phyloP scores from a whole-genome alignment of 2,888 invertebrate species.

The Eristalinus aeneus region DNA sequence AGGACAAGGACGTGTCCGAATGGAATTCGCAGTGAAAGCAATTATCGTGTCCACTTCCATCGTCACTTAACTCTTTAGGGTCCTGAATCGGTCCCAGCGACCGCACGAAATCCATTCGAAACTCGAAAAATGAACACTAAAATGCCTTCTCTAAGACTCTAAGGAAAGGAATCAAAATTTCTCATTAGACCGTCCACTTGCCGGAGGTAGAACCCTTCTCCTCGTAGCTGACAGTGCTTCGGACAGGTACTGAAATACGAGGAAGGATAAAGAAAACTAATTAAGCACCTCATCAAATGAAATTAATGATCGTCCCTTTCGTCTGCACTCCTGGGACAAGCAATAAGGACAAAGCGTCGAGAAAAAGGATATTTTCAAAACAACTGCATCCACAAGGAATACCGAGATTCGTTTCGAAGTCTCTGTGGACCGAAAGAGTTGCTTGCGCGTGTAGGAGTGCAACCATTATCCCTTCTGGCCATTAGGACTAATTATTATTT shows the following conservation, averaged over 20 bases:
- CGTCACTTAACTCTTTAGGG: not conserved
- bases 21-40: not conserved
- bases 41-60: not conserved
- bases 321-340: slow-evolving; percentile 24
- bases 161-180: slow-evolving; percentile 23
- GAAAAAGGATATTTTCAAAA: not conserved
- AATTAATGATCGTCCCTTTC: slow-evolving; percentile 53
- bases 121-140: slow-evolving; percentile 8
- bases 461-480: slow-evolving; percentile 27
- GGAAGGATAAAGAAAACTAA: slow-evolving; percentile 58
- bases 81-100: not conserved
- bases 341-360: slow-evolving; percentile 21
- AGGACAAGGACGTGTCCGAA: not conserved
- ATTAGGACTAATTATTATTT: slow-evolving; percentile 64
- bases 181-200: slow-evolving; percentile 24
- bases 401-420: not conserved
- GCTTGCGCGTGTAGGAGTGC: slow-evolving; percentile 29
- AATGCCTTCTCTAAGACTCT: too few species aligned
- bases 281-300: slow-evolving; percentile 55
- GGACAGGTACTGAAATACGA: slow-evolving; percentile 36
- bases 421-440: slow-evolving; percentile 50
- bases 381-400: not conserved
- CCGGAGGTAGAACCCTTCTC: too few species aligned
- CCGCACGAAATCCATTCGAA: slow-evolving; percentile 11
- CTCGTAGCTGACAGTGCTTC: slow-evolving; percentile 11